Evolutionary conservation across 2,113 vertebrate genomes (phyloP).

Genomic region (Hyla sarda): DNA sequence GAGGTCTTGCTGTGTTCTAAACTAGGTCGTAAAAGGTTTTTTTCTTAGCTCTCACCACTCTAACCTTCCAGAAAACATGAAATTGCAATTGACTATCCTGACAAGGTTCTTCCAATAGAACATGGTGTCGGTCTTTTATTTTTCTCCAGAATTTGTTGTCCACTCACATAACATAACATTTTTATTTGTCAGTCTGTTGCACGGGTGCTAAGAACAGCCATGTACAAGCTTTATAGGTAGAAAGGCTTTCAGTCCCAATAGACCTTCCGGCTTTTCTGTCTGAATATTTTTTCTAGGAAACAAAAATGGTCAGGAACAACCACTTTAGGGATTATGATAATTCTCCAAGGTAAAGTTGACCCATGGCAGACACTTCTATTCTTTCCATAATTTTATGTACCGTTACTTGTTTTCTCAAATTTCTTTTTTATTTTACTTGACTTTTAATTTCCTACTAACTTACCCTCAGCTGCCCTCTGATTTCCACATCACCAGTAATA

Average conservation of each 20-base stretch:
- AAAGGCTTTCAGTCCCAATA: neutral
- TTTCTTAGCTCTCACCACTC: too few relatives aligned
- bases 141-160: neutral
- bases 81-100: too few relatives aligned
- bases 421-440: too few relatives aligned
- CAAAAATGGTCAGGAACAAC: neutral
- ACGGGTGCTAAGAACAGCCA: neutral
- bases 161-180: neutral
- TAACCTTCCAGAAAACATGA: too few relatives aligned
- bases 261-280: neutral
- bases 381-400: neutral
- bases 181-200: neutral
- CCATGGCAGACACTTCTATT: neutral
- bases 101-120: neutral
- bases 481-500: too few relatives aligned
- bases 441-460: too few relatives aligned
- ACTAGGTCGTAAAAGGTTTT: too few relatives aligned
- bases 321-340: neutral
- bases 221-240: too few relatives aligned
- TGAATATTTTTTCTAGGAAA: neutral
- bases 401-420: too few relatives aligned
- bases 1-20: too few relatives aligned
- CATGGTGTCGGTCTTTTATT: neutral
- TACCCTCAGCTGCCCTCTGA: too few relatives aligned
- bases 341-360: neutral